phyloP scores from a whole-genome alignment of 2,888 invertebrate species.

The Pterostichus madidus region DNA sequence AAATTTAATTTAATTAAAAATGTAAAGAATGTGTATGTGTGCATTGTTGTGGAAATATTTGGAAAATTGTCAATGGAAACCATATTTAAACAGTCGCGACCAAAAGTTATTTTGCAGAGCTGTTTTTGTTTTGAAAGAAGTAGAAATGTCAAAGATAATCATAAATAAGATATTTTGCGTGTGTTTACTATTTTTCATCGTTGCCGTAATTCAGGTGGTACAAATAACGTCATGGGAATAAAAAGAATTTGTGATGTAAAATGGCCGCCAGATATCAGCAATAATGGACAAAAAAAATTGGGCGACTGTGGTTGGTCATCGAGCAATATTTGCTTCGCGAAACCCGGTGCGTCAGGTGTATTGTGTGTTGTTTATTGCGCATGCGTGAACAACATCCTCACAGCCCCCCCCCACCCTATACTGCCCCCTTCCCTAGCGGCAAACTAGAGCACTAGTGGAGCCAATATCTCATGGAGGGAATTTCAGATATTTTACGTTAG shows the following conservation, averaged over 20 bases:
- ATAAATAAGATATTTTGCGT: constrained; percentile 12
- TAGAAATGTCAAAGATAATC: neutral
- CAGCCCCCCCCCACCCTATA: constrained; percentile 31
- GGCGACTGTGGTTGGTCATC: constrained; percentile 54
- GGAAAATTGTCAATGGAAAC: constrained; percentile 31
- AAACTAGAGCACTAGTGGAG: constrained; percentile 32
- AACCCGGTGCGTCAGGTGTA: constrained; percentile 45
- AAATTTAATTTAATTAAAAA: constrained; percentile 40
- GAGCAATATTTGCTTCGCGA: constrained; percentile 54
- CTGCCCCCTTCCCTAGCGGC: constrained; percentile 11
- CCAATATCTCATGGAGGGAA: constrained; percentile 51
- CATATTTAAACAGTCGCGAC: constrained; percentile 18
- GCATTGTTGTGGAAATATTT: constrained; percentile 28
- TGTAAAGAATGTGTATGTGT: constrained; percentile 10
- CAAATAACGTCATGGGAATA: constrained; percentile 50
- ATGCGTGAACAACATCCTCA: constrained; percentile 49
- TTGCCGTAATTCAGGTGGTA: constrained; percentile 31
- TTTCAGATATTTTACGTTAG: constrained; percentile 57
- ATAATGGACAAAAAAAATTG: constrained; percentile 58
- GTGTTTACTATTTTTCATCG: constrained; percentile 40
- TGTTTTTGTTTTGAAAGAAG: constrained; percentile 28
- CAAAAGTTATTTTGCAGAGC: constrained; percentile 9
- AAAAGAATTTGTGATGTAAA: constrained; percentile 47
- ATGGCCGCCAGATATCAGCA: constrained; percentile 58
- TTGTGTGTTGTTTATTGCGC: constrained; percentile 41